Evolutionary conservation across 2,888 invertebrate genomes (phyloP).

Genomic region (Diarsia brunnea): DNA sequence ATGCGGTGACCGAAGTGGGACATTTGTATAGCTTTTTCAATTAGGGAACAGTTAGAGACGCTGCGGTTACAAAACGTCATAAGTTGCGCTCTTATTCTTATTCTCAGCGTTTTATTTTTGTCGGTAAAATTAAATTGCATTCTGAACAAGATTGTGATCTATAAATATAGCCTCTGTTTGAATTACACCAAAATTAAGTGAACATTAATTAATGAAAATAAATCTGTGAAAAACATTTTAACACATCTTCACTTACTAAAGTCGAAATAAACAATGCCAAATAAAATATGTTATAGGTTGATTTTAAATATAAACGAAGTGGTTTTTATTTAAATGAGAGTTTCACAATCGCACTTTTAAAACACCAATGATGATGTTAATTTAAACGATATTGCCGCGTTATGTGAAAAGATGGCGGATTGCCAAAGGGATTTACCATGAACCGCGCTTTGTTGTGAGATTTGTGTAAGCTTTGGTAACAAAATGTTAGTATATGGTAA

Average conservation of each 20-base stretch:
- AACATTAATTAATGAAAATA: conserved; percentile 22
- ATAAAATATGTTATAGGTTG: conserved; percentile 50
- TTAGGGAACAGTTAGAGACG: conserved; percentile 80
- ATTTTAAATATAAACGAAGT: conserved; percentile 58
- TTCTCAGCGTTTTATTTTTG: conserved; percentile 13
- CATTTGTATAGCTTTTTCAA: conserved; percentile 85
- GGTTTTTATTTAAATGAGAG: conserved; percentile 62
- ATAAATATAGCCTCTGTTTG: conserved; percentile 11
- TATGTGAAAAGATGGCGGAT: conserved; percentile 73
- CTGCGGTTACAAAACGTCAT: conserved; percentile 46
- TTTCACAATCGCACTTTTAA: conserved; percentile 67
- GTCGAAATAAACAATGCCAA: conserved; percentile 43
- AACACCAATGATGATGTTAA: conserved; percentile 73
- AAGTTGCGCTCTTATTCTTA: conserved; percentile 40
- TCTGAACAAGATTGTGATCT: conserved; percentile 1
- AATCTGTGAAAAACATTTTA: conserved; percentile 17
- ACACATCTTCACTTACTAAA: conserved; percentile 32
- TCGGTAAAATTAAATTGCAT: neutral
- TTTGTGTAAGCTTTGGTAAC: conserved; percentile 63
- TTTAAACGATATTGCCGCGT: conserved; percentile 70
- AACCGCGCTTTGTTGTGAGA: conserved; percentile 66
- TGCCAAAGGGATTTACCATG: conserved; percentile 75
- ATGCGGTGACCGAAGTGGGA: conserved; percentile 89
- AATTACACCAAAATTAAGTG: conserved; percentile 6
- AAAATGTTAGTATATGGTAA: conserved; percentile 58